These are phyloP conservation scores for Poeciliopsis prolifica DNA, from an alignment of 2,113 vertebrate genomes.

Conservation along the genomic window DNA sequence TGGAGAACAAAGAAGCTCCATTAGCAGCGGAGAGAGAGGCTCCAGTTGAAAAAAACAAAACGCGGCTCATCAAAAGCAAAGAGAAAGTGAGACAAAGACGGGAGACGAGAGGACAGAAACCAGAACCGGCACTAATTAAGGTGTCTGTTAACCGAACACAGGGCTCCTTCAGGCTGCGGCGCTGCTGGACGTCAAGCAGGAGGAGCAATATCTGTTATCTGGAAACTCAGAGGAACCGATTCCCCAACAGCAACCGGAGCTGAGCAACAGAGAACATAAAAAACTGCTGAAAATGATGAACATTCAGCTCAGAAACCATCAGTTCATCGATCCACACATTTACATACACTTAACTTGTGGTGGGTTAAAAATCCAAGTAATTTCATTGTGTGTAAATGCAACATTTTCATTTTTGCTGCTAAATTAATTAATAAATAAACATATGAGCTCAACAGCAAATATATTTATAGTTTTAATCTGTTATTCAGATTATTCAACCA, in stretches of 20 bases:
- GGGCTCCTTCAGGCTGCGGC: conserved; percentile 45
- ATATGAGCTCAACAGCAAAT: too few relatives aligned
- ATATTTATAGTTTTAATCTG: too few relatives aligned
- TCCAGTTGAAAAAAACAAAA: conserved; percentile 27
- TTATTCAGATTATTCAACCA: too few relatives aligned
- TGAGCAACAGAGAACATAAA: too few relatives aligned
- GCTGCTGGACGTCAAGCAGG: conserved; percentile 32
- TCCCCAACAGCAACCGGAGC: too few relatives aligned
- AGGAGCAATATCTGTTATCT: conserved; percentile 49
- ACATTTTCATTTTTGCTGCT: too few relatives aligned
- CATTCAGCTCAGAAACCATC: background rate
- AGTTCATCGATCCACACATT: background rate
- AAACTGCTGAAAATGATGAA: too few relatives aligned
- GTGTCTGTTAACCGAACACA: conserved; percentile 38
- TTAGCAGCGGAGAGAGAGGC: conserved; percentile 16
- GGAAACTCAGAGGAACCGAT: too few relatives aligned
- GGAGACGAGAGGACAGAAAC: conserved; percentile 15
- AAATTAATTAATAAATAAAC: too few relatives aligned
- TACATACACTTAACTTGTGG: too few relatives aligned
- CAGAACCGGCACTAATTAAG: conserved; percentile 43
- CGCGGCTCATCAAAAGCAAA: conserved; percentile 2
- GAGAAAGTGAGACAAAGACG: background rate
- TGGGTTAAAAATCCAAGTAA: too few relatives aligned
- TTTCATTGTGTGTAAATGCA: too few relatives aligned
- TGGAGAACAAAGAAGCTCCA: conserved; percentile 30